These are phyloP conservation scores for Scaptomyza parva DNA, from an alignment of 2,888 invertebrate species.

Conservation along the genomic window DNA sequence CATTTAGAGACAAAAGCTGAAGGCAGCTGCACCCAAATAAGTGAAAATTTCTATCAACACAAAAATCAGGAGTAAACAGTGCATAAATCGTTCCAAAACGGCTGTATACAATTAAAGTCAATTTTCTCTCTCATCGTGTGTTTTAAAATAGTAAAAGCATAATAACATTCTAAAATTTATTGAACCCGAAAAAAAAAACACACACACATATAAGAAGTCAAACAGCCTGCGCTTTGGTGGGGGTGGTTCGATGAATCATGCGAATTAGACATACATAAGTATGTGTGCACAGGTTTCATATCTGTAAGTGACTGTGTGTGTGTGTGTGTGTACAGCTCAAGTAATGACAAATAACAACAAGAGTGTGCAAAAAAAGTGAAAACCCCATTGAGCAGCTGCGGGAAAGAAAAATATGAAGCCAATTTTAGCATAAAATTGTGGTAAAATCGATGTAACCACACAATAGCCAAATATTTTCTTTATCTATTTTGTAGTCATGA, in stretches of 20 bases:
- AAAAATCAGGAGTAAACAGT: neutral
- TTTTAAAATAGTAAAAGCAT: neutral
- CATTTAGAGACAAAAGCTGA: neutral
- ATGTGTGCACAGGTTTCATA: slow-evolving; percentile 26
- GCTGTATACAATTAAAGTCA: neutral
- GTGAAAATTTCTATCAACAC: neutral
- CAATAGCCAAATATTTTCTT: neutral
- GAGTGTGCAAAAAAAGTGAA: slow-evolving; percentile 44
- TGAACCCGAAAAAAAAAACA: slow-evolving; percentile 11
- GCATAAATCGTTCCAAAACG: neutral
- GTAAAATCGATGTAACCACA: slow-evolving; percentile 44
- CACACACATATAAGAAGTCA: slow-evolving; percentile 15
- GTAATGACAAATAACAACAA: slow-evolving; percentile 74
- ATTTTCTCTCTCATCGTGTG: too few species aligned
- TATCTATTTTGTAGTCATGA: neutral
- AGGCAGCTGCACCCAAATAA: neutral
- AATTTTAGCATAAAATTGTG: slow-evolving; percentile 34
- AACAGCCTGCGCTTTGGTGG: slow-evolving; percentile 22
- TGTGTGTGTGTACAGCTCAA: slow-evolving; percentile 28
- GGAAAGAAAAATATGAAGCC: slow-evolving; percentile 14
- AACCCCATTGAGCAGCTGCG: slow-evolving; percentile 24
- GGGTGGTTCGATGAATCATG: slow-evolving; percentile 70
- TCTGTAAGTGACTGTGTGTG: slow-evolving; percentile 2
- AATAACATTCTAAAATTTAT: neutral
- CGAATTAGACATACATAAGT: slow-evolving; percentile 41